These are phyloP conservation scores for Anorthoa munda DNA, from an alignment of 2,888 invertebrate genomes.

Conservation along the genomic window DNA sequence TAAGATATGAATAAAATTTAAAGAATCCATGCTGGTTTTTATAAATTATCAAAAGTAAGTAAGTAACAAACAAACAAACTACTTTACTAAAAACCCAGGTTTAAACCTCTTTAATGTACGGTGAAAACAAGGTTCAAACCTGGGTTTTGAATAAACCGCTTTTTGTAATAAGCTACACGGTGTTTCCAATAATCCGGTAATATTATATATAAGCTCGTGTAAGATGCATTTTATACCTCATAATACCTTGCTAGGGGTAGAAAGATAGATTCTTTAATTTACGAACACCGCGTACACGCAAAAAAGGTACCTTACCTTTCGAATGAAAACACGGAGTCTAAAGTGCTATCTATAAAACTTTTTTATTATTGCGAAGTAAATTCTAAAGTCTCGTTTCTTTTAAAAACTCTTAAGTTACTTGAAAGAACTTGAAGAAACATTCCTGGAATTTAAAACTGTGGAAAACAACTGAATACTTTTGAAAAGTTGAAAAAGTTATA, in stretches of 20 bases:
- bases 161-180: no score
- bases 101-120: no score
- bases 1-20: not conserved
- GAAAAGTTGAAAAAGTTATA: not conserved
- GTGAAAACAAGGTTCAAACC: no score
- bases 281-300: not conserved
- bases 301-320: not conserved
- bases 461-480: conserved; percentile 7
- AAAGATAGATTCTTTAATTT: no score
- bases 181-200: no score
- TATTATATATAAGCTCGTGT: no score
- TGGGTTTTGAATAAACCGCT: no score
- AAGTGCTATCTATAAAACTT: conserved; percentile 8
- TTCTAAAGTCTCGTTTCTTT: conserved; percentile 21
- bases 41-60: not conserved
- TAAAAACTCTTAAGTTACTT: conserved; percentile 8
- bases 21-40: not conserved
- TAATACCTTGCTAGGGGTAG: no score
- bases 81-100: no score
- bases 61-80: no score
- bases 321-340: not conserved
- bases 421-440: conserved; percentile 17
- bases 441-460: conserved; percentile 10
- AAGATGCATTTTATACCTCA: no score
- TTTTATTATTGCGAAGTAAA: conserved; percentile 13